Conservation (phyloP, 2,113 vertebrate species). For the Lagopus leucura region DNA sequence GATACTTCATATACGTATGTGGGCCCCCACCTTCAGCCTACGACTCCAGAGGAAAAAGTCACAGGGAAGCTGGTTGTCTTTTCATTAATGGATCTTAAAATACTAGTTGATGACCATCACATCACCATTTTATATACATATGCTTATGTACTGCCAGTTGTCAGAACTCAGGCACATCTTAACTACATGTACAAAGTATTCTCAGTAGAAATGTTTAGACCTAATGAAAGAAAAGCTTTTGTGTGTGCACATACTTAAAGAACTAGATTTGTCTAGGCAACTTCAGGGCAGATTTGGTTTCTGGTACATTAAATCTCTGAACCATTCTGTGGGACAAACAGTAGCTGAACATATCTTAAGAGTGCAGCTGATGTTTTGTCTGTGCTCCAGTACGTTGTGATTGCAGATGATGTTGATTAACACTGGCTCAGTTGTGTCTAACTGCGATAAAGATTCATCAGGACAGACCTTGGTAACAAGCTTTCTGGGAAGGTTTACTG, state of each 20-base stretch:
- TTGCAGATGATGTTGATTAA: background rate
- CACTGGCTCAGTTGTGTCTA: constrained; percentile 20
- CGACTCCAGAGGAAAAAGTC: background rate
- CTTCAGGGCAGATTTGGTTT: background rate
- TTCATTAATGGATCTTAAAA: background rate
- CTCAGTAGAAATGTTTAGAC: background rate
- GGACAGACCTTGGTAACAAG: background rate
- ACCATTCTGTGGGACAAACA: background rate
- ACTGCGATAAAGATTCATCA: background rate
- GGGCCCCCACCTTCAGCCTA: background rate
- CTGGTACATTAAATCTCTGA: background rate
- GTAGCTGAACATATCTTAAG: background rate
- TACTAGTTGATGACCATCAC: background rate
- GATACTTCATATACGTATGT: background rate
- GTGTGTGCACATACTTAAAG: background rate
- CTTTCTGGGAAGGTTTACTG: background rate
- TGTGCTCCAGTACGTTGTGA: background rate
- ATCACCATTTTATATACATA: background rate
- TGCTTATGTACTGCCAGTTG: background rate
- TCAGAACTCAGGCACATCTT: background rate
- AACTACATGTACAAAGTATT: rapidly evolving
- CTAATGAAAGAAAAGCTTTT: background rate
- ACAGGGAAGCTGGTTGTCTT: background rate
- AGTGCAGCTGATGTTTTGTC: background rate
- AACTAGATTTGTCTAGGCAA: background rate